Evolutionary conservation across 2,797 vertebrate genomes (phyloP).

Genomic region (Melanotaenia trifasciata): DNA sequence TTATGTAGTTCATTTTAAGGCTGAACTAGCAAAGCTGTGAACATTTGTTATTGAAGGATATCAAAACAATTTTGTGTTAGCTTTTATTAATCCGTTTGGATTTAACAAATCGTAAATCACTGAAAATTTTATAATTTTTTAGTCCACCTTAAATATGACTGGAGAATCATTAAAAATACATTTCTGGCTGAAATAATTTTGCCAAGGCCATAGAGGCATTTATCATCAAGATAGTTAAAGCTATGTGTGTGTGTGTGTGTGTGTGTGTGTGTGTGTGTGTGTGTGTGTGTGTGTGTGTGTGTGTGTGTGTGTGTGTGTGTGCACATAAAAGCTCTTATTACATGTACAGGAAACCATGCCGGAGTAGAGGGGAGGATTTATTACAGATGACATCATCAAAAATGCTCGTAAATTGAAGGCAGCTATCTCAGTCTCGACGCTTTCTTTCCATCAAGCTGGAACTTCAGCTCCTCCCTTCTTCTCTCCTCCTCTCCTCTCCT

Average conservation of each 20-base stretch:
- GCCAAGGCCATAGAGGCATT: not conserved
- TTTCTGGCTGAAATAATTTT: not conserved
- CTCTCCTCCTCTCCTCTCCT: conserved; percentile 11
- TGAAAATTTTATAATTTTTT: not conserved
- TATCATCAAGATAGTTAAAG: not conserved
- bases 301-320: conserved; percentile 14
- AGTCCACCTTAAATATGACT: too few relatives aligned
- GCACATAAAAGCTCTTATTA: not conserved
- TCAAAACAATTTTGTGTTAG: too few relatives aligned
- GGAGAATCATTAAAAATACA: not conserved
- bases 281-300: conserved; percentile 3
- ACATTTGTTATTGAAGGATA: too few relatives aligned
- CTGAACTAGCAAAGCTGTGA: too few relatives aligned
- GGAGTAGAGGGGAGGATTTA: conserved; percentile 24
- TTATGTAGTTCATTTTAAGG: too few relatives aligned
- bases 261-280: too few relatives aligned
- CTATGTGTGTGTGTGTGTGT: conserved; percentile 1
- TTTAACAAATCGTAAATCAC: not conserved
- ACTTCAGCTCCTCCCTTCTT: conserved; percentile 3
- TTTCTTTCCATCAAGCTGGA: not conserved
- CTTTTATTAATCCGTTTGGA: too few relatives aligned
- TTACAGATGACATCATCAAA: conserved; percentile 57
- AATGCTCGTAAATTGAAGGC: conserved; percentile 45
- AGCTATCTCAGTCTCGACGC: conserved; percentile 18
- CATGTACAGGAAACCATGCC: conserved; percentile 6